Base-by-base conservation (phyloP, 2,797 vertebrate species). In the Thunnus albacares region DNA sequence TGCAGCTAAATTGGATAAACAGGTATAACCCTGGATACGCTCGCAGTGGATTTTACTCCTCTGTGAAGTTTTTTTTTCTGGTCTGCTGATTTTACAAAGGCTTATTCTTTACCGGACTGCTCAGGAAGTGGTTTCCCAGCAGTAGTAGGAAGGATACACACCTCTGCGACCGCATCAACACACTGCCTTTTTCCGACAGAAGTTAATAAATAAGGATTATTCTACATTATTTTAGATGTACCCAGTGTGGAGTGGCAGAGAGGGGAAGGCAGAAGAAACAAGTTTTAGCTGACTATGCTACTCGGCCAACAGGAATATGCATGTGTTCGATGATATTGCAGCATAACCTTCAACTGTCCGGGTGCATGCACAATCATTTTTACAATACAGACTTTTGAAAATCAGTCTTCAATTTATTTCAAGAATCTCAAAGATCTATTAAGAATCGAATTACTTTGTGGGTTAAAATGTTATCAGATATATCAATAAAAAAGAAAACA, bases 1-100 rank as follows among this genome's bases (percentile, higher is more conserved):
- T 43, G 74, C 56, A 61, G 22, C 85, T 71, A 81, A 84, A 75
- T 77, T 62, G 49, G 76, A 76, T 89, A 82, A 91, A 78, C 69
- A 3, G 17, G 51, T 87, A 57, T 71, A 76, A 80, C 58, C 3
- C 22, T 49, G 55, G 56, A 71, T 67, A 59, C 30, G 28, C 72
- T 55, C 22, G 9, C n/a, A 61, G 28, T 43, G 75, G 68, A 51
- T 81, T 88, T 86, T 47, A 33, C 71, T 79, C 60, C 65, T 51
- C 51, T 80, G 15, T 51, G 63, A 64, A 56, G 71, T 43, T 71
- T 80, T 72, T 30, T 55, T 80, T 64, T 18, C 69, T 88, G 77
- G 52, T 83, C 68, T 84, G 53, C 65, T 89, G 85, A 47, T n/a
- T 43, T 69, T 76, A 20, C 35, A 63, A 70, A 85, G n/a, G 18